phyloP scores from a whole-genome alignment of 2,888 invertebrate species.

The Teinopalpus imperialis region DNA sequence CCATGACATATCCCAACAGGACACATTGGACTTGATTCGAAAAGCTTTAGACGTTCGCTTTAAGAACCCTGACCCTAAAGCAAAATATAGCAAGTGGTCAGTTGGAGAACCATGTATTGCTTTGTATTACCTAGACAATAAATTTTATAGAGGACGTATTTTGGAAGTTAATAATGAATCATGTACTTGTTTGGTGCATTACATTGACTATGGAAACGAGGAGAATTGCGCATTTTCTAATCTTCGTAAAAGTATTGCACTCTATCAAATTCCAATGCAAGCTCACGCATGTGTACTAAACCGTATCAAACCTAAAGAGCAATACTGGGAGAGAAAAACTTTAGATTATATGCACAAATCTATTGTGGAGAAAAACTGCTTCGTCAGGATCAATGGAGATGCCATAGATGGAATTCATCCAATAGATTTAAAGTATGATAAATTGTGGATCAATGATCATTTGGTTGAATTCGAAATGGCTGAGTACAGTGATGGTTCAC shows the following conservation, averaged over 20 bases:
- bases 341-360: constrained; percentile 84
- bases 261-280: constrained; percentile 85
- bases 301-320: constrained; percentile 50
- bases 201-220: constrained; percentile 92
- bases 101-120: constrained; percentile 87
- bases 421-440: constrained; percentile 60
- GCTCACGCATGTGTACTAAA: constrained; percentile 82
- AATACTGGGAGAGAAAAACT: constrained; percentile 72
- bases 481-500: constrained; percentile 55
- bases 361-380: constrained; percentile 81
- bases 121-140: constrained; percentile 83
- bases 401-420: constrained; percentile 51
- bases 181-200: constrained; percentile 79
- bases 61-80: constrained; percentile 62
- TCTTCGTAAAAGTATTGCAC: constrained; percentile 83
- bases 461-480: constrained; percentile 72
- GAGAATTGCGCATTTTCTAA: constrained; percentile 83
- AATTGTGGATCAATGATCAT: constrained; percentile 69
- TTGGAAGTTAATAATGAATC: constrained; percentile 60
- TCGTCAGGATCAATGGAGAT: constrained; percentile 66
- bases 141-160: constrained; percentile 87
- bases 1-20: constrained; percentile 54
- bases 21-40: constrained; percentile 74
- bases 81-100: constrained; percentile 78
- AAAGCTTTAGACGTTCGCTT: constrained; percentile 72